These are phyloP conservation scores for Paracanthobrama guichenoti DNA, from an alignment of 2,113 vertebrate species.

Conservation along the genomic window DNA sequence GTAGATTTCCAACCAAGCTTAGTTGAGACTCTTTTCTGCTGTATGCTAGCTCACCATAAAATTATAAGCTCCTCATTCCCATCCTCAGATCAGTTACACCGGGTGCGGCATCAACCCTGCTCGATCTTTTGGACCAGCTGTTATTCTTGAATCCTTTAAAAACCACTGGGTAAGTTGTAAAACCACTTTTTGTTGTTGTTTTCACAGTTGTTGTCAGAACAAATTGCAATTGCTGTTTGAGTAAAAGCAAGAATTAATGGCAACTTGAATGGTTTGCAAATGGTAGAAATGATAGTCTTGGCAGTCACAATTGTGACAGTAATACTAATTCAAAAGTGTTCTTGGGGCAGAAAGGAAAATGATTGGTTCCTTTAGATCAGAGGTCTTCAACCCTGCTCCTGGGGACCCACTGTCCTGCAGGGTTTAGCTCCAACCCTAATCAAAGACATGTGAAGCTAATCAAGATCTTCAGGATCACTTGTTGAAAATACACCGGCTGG, in stretches of 20 bases:
- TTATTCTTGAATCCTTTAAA: constrained; percentile 76
- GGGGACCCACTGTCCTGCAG: too few relatives aligned
- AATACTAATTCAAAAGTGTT: not conserved
- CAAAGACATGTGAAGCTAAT: too few relatives aligned
- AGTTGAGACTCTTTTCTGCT: not conserved
- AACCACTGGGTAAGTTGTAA: constrained; percentile 83
- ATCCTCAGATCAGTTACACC: constrained; percentile 82
- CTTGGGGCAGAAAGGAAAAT: not conserved
- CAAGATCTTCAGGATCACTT: too few relatives aligned
- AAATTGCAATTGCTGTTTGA: not conserved
- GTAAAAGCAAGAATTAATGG: not conserved
- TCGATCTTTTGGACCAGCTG: constrained; percentile 81
- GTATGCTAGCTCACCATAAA: not conserved
- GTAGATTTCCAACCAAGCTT: not conserved
- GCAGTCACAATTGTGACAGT: not conserved
- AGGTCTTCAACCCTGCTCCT: too few relatives aligned
- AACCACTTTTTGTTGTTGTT: not conserved
- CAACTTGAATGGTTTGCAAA: not conserved
- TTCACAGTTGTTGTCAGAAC: not conserved
- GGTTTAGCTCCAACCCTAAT: too few relatives aligned
- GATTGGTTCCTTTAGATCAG: not conserved
- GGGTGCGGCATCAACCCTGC: constrained; percentile 88
- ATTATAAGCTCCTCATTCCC: not conserved
- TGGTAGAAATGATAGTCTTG: too few relatives aligned
- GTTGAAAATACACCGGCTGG: too few relatives aligned